These are phyloP conservation scores for Drosophila lacteicornis DNA, from an alignment of 1,140 invertebrate genomes.

Conservation along the genomic window DNA sequence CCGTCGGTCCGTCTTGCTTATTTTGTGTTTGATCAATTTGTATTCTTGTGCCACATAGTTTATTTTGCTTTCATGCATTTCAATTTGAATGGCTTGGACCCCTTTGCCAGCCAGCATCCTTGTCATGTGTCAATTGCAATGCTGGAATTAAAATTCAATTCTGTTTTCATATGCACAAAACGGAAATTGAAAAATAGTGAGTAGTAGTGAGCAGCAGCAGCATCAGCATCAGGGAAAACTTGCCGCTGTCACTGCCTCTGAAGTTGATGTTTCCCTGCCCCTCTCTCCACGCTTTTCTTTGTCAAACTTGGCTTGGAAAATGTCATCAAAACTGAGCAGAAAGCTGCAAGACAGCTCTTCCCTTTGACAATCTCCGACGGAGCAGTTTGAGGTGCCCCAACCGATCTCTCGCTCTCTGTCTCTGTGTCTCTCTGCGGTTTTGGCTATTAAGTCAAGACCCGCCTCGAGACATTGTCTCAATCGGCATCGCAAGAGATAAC, in stretches of 20 bases:
- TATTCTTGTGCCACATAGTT: slow-evolving; percentile 74
- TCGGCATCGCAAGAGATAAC: slow-evolving; percentile 61
- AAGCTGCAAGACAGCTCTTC: slow-evolving; percentile 33
- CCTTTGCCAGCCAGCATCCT: slow-evolving; percentile 35
- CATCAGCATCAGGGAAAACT: slow-evolving; percentile 32
- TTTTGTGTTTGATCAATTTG: slow-evolving; percentile 79
- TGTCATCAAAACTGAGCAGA: slow-evolving; percentile 31
- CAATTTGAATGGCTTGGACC: slow-evolving; percentile 56
- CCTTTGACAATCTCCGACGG: slow-evolving; percentile 45
- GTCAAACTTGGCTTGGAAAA: slow-evolving; percentile 22
- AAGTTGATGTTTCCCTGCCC: slow-evolving; percentile 2
- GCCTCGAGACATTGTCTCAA: slow-evolving; percentile 68
- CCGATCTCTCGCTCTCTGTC: slow-evolving; percentile 8
- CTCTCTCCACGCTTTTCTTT: slow-evolving; percentile 1
- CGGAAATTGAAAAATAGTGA: slow-evolving; percentile 70
- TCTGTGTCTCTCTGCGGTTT: slow-evolving; percentile 17
- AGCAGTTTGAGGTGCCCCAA: not conserved
- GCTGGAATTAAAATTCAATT: slow-evolving; percentile 77
- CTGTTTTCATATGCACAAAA: slow-evolving; percentile 70
- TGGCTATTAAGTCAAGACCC: slow-evolving; percentile 67
- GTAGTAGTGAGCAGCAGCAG: not conserved
- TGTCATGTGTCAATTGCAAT: slow-evolving; percentile 80
- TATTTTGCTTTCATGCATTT: slow-evolving; percentile 78
- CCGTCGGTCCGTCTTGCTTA: slow-evolving; percentile 7
- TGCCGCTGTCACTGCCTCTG: slow-evolving; percentile 23